These are phyloP conservation scores for Argyresthia goedartella DNA, from an alignment of 2,888 invertebrate genomes.

Conservation along the genomic window DNA sequence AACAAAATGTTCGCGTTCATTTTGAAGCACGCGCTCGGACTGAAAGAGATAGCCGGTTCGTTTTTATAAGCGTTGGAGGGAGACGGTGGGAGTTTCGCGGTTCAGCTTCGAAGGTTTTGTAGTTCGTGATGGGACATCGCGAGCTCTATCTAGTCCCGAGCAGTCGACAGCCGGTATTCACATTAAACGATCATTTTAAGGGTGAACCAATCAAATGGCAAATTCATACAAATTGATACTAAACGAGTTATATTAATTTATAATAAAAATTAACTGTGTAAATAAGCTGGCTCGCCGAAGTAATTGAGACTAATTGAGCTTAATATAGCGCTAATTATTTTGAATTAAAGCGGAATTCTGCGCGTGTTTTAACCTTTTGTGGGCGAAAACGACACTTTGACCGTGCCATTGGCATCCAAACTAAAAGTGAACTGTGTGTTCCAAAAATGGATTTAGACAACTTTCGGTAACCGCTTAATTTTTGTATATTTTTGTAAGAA, in stretches of 20 bases:
- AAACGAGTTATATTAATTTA: constrained; percentile 71
- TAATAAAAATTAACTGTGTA: constrained; percentile 72
- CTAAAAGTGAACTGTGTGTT: neutral
- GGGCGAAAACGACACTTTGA: neutral
- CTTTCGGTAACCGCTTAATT: no score
- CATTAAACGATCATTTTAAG: constrained; percentile 69
- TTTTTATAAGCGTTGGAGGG: constrained; percentile 1
- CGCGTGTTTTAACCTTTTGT: constrained; percentile 22
- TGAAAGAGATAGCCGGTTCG: constrained; percentile 20
- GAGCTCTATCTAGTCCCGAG: constrained; percentile 57
- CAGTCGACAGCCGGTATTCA: constrained; percentile 63
- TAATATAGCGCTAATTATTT: constrained; percentile 65
- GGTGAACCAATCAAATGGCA: constrained; percentile 68
- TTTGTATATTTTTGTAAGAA: no score
- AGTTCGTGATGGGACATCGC: constrained; percentile 23
- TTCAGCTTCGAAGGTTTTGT: constrained; percentile 8
- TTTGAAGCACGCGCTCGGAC: constrained; percentile 44
- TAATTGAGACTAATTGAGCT: constrained; percentile 69
- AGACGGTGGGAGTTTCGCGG: constrained; percentile 21
- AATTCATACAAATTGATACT: constrained; percentile 71
- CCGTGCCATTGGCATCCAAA: neutral
- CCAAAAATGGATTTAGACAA: neutral
- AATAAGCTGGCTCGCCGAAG: constrained; percentile 64
- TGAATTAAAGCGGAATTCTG: constrained; percentile 56
- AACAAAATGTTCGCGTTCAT: constrained; percentile 68